Base-by-base conservation (phyloP, 2,113 vertebrate genomes). In the Noctilio leporinus region DNA sequence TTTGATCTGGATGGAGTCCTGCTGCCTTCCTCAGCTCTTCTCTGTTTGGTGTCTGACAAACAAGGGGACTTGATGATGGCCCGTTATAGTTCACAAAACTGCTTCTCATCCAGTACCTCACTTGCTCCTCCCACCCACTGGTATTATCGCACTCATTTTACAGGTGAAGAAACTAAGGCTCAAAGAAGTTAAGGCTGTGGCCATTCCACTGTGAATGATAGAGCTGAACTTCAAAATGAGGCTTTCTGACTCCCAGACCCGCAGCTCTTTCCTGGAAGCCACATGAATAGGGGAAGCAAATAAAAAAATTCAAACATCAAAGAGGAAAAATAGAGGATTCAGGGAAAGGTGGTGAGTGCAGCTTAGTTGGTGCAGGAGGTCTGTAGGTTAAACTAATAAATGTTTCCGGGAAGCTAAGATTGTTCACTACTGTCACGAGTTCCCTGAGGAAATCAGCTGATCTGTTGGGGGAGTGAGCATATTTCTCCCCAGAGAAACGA, bases 71-170 rank as follows among this genome's bases (percentile, higher is more conserved):
- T 96, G 92, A 93, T 86, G 73, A 67, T 1, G 49, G 20, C 2
- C 11, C 49, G 77, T 93, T 86, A 88, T 10, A 81, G 70, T 38
- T 91, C 86, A 51, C 53, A 57, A 69, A 94, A 51, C 38, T 70
- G 49, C 86, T 86, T 96, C 92, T 93, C 73, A 57, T 40, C 45
- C 69, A 94, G 91, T 64, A 94, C 16, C 22, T 67, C 69, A 76
- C 83, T 75, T 64, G 95, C 91, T 95, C 93, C 64, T 93, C n/a
- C 33, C 7, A 51, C 51, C 45, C 57, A 43, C 40, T 15, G 30
- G 17, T 24, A 28, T 89, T 84, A 86, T 35, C 77, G 28, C 9
- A 26, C 10, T 83, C 55, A 55, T 45, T 45, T 92, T 73, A 40
- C 73, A 89, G 95, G 80, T 45, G 38, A 55, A 81, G 86, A 94